These are phyloP conservation scores for Vollenhovia emeryi DNA, from an alignment of 1,140 invertebrate species.

Conservation along the genomic window DNA sequence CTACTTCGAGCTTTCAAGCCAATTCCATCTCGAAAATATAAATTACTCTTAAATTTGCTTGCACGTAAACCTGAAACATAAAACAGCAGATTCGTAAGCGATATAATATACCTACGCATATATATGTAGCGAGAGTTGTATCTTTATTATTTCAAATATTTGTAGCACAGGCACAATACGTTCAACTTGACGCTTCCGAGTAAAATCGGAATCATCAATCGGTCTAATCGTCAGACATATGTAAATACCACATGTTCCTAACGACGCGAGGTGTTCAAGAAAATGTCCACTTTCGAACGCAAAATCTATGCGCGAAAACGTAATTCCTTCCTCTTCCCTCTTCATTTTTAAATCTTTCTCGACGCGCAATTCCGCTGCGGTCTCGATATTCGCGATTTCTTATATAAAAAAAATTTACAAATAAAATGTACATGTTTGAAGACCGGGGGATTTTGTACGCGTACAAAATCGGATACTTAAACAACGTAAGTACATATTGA, in stretches of 20 bases:
- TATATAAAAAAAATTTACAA: conserved; percentile 49
- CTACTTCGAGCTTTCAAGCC: neutral
- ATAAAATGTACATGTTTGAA: conserved; percentile 35
- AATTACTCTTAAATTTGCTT: neutral
- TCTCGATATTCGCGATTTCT: conserved; percentile 27
- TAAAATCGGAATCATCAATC: conserved; percentile 38
- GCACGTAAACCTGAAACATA: neutral
- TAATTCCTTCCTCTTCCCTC: neutral
- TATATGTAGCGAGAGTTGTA: conserved; percentile 52
- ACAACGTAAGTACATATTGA: conserved; percentile 38
- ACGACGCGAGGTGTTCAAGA: conserved; percentile 13
- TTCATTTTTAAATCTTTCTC: neutral
- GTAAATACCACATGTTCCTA: conserved; percentile 27
- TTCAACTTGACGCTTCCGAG: conserved; percentile 36
- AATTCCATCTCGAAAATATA: neutral
- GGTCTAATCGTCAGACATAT: conserved; percentile 41
- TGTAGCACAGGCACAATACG: conserved; percentile 58
- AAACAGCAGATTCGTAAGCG: neutral
- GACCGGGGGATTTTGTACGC: neutral
- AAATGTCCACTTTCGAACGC: conserved; percentile 26
- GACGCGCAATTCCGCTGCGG: conserved; percentile 13
- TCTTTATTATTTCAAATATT: conserved; percentile 60
- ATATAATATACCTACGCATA: neutral
- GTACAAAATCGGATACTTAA: conserved; percentile 33
- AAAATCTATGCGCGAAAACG: conserved; percentile 35